Evolutionary conservation across 1,140 invertebrate species (phyloP).

Genomic region (Diabrotica virgifera): DNA sequence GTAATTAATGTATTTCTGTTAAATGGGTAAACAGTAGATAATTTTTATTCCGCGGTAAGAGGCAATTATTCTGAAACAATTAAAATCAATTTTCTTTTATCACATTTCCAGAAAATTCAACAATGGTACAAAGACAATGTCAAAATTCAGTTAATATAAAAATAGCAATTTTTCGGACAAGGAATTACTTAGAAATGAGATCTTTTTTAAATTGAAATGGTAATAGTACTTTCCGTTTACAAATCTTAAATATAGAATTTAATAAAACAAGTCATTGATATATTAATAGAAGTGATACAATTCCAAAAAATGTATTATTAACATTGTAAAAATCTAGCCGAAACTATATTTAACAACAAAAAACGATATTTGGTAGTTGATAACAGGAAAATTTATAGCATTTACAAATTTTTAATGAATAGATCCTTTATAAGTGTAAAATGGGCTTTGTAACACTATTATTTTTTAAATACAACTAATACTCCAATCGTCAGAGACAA

Average conservation of each 20-base stretch:
- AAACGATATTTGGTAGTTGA: too few relatives aligned
- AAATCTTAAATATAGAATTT: background rate
- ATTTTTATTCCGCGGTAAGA: slow-evolving; percentile 16
- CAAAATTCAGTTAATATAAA: slow-evolving; percentile 39
- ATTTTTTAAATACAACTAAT: too few relatives aligned
- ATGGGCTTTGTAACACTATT: too few relatives aligned
- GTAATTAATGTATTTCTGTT: too few relatives aligned
- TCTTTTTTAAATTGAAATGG: slow-evolving; percentile 3
- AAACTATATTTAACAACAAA: too few relatives aligned
- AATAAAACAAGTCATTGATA: background rate
- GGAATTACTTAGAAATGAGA: slow-evolving; percentile 14
- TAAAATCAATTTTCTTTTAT: slow-evolving; percentile 35
- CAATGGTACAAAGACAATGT: slow-evolving; percentile 35
- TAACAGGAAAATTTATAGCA: too few relatives aligned
- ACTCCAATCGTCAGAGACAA: too few relatives aligned
- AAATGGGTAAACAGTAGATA: background rate
- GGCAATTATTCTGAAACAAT: slow-evolving; percentile 29
- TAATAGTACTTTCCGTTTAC: background rate
- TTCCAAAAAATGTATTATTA: too few relatives aligned
- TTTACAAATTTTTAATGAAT: too few relatives aligned
- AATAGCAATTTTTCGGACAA: slow-evolving; percentile 38
- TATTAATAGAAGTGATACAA: too few relatives aligned
- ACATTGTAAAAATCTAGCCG: too few relatives aligned
- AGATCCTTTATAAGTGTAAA: too few relatives aligned
- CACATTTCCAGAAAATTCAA: slow-evolving; percentile 42